A percentile compares a stretch with the other conserved stretches of the same genome.
Evolutionary conservation across 2,113 vertebrate genomes (phyloP).

Genomic region (Eira barbara): DNA sequence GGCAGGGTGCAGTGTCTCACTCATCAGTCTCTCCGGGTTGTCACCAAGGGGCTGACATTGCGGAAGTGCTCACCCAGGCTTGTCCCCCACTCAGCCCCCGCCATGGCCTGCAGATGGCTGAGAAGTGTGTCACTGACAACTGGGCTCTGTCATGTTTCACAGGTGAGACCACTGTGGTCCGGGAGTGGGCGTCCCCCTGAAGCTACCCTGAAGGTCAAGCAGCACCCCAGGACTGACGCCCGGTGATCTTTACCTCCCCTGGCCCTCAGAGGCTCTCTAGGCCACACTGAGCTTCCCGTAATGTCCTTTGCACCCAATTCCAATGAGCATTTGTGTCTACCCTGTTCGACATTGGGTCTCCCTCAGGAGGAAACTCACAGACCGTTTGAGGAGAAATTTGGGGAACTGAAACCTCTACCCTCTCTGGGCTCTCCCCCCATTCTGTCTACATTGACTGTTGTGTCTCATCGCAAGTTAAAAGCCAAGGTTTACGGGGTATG

Average conservation of each 20-base stretch:
- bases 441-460: background rate
- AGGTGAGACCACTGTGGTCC: background rate
- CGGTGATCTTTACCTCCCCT: accelerated
- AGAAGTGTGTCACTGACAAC: background rate
- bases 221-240: accelerated
- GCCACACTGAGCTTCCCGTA: background rate
- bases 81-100: background rate
- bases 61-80: background rate
- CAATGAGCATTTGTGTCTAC: background rate
- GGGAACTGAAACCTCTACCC: conserved; percentile 3
- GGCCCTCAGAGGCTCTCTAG: background rate
- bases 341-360: background rate
- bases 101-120: background rate
- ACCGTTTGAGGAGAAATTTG: background rate
- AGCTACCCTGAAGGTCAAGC: background rate
- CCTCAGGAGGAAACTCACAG: background rate
- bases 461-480: background rate
- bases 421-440: background rate
- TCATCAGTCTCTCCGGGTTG: background rate
- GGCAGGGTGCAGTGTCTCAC: background rate
- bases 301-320: background rate
- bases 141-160: background rate
- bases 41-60: background rate
- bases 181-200: background rate
- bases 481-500: background rate